Conservation (phyloP, 2,797 vertebrate species). For the Margarornis squamiger region DNA sequence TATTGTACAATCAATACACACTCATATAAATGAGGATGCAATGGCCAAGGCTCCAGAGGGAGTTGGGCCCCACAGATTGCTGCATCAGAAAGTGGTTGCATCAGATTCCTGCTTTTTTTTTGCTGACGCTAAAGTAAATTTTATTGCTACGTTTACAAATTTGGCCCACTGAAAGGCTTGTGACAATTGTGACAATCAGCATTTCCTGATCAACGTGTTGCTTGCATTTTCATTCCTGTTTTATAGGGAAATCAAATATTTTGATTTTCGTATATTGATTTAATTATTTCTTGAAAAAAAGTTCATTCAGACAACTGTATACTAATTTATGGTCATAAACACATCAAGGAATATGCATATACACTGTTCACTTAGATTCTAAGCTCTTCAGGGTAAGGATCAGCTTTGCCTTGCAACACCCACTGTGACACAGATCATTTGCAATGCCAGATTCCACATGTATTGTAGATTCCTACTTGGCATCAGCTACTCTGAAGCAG, state of each 20-base stretch:
- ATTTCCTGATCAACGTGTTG: neutral
- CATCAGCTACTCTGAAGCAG: neutral
- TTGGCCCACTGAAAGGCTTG: neutral
- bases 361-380: neutral
- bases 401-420: neutral
- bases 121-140: neutral
- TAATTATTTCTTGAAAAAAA: neutral
- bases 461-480: neutral
- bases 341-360: neutral
- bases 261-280: neutral
- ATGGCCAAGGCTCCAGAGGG: slow-evolving; percentile 10
- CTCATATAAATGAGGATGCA: slow-evolving; percentile 48
- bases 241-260: neutral
- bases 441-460: neutral
- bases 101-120: slow-evolving; percentile 16
- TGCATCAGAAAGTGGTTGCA: slow-evolving; percentile 72
- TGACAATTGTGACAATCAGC: neutral
- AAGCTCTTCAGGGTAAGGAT: neutral
- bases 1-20: slow-evolving; percentile 49
- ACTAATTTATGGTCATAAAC: neutral
- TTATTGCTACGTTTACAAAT: neutral
- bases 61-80: slow-evolving; percentile 13
- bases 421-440: neutral
- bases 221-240: neutral
- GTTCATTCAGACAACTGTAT: neutral